Percentiles rank a stretch among this genome's conserved stretches.
Evolutionary conservation across 2,797 vertebrate genomes (phyloP).

Genomic region (Acestrorhynchus altus): DNA sequence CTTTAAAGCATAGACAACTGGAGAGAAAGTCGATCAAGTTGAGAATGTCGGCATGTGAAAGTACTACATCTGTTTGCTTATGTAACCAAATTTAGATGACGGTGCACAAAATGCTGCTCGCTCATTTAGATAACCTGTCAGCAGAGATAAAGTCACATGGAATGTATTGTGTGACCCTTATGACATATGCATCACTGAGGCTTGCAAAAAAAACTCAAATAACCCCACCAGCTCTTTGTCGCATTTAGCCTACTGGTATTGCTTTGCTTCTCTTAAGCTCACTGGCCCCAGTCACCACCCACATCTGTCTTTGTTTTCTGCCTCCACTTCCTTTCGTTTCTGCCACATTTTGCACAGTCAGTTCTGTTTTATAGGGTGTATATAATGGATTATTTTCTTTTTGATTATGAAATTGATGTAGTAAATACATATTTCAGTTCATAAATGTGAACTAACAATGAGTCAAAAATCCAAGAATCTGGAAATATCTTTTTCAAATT

Average conservation of each 20-base stretch:
- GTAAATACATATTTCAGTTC: no score
- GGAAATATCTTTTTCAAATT: no score
- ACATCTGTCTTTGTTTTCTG: not conserved
- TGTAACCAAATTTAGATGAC: conserved; percentile 42
- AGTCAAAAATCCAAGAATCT: no score
- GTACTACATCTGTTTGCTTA: conserved; percentile 38
- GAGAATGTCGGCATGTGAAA: not conserved
- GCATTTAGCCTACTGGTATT: not conserved
- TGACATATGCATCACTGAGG: conserved; percentile 22
- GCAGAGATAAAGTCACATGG: conserved; percentile 35
- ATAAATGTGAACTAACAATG: no score
- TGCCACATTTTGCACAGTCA: not conserved
- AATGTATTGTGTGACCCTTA: conserved; percentile 24
- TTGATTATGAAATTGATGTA: no score
- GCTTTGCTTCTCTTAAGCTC: not conserved
- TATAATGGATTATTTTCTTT: no score
- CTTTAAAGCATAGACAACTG: not conserved
- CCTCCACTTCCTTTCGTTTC: not conserved
- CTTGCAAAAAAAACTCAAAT: conserved; percentile 11
- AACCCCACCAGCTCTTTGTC: not conserved
- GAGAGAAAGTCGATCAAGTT: no score
- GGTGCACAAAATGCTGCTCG: conserved; percentile 24
- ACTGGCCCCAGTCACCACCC: not conserved
- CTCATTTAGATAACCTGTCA: conserved; percentile 43
- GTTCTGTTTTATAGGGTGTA: not conserved